phyloP scores from a whole-genome alignment of 2,797 vertebrate species.

The Microtus obscurus region DNA sequence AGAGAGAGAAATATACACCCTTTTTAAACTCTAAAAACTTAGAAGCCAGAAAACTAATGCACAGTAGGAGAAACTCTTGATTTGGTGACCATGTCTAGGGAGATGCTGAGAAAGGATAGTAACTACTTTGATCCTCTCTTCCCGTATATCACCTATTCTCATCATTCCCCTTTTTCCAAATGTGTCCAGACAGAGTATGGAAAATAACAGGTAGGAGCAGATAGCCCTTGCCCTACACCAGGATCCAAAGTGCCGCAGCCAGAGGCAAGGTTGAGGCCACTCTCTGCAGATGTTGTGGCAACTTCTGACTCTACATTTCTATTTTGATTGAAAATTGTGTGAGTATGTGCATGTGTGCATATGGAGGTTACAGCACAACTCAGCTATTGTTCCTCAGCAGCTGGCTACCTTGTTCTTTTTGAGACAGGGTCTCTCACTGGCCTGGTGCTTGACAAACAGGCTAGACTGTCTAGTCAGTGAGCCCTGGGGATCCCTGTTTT shows the following conservation, averaged over 20 bases:
- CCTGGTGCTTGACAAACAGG: not conserved
- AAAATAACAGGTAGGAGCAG: not conserved
- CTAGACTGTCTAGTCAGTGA: not conserved
- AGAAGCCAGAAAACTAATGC: not conserved
- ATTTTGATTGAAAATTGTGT: not conserved
- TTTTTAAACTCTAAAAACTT: not conserved
- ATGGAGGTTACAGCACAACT: not conserved
- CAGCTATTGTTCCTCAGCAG: not conserved
- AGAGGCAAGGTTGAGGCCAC: not conserved
- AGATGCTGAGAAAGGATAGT: not conserved
- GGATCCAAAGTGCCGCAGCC: not conserved
- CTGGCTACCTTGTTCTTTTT: not conserved
- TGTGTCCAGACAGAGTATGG: not conserved
- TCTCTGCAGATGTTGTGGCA: not conserved
- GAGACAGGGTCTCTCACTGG: not conserved
- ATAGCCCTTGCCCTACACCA: not conserved
- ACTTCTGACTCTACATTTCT: not conserved
- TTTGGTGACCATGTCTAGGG: not conserved
- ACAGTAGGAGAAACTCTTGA: conserved; percentile 1
- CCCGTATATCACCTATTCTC: not conserved
- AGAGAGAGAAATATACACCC: not conserved
- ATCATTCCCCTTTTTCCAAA: conserved; percentile 34
- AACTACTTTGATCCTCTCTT: conserved; percentile 40
- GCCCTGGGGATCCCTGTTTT: not conserved
- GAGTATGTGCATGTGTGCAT: not conserved